Base-by-base conservation (phyloP, 2,797 vertebrate species). In the Acipenser oxyrinchus region DNA sequence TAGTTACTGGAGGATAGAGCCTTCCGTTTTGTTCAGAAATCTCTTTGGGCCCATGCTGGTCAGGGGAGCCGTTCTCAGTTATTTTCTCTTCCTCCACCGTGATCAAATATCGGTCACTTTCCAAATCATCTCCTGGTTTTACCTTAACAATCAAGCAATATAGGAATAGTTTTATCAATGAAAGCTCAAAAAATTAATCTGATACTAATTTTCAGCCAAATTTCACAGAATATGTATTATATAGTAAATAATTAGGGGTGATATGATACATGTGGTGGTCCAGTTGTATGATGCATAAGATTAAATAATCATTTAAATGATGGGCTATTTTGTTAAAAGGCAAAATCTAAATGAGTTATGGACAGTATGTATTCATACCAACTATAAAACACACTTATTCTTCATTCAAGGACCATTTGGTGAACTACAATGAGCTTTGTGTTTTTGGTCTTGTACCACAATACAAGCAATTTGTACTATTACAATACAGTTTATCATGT, bases 81-180 rank as follows among this genome's bases (percentile, higher is more conserved):
- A 0, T 57, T 74, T 77, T 83, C 49, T 68, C 69, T 13, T 76
- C 80, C 76, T 91, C 88, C 8, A 91, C 67, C 6, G 85, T 85
- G 70, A 91, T 89, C 72, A 91, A 74, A 61, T 85, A 90, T 0
- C 77, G 77, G 6, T 91, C 90, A 15, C 85, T 78, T 82, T 91
- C 89, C 10, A 91, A 83, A 62, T 84, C 69, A 68, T 88, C 85
- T 58, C 90, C 90, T 68, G 82, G 71, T 50, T 78, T 80, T 71
- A 90, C 69, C 90, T 91, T 70, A 48, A 68, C 51, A 50, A 49
- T 48, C 11, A 37, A 48, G 49, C 7, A 15, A 63, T 13, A 48
- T 2, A 63, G 10, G 2, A 15, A 12, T 62, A 62, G n/a, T 62
- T 23, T 48, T 7, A 15, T 62, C 18, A 15, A 10, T 8, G 60